Base-by-base conservation (phyloP, 2,888 invertebrate species). In the Zaprionus lineosus region DNA sequence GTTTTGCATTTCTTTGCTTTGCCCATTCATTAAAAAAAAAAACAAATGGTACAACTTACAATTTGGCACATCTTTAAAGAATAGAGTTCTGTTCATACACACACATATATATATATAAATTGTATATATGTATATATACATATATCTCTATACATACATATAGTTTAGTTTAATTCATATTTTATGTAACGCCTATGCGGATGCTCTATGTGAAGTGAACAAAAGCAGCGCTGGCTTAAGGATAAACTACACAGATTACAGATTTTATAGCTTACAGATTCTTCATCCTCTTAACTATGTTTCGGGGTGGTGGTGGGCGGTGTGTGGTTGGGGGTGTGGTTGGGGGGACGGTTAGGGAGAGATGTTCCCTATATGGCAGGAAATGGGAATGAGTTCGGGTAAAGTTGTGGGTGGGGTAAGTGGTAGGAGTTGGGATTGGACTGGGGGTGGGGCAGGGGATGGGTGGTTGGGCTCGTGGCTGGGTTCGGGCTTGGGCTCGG, bases 21-120 rank as follows among this genome's bases (percentile, higher is more conserved):
- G 74, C 19, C 74, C 81, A 81, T 74, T 77, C 63, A 73, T 79
- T 67, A 44, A 44, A 44, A 43, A 41, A n/a, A 74, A 77, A 84
- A 86, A 87, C 82, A 72, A 87, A 84, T 86, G 87, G 72, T 78
- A 84, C 86, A 87, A 87, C 88, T 86, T 89, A 89, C 88, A 89
- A 88, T 88, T 88, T 88, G 88, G 88, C 88, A 88, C 88, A 89
- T 88, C 83, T 75, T 85, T 78, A 75, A 79, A 84, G 85, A 78
- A 84, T 83, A 78, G 76, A 78, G 76, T 87, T 86, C 81, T 24
- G 2, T 24, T 7, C n/a, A 55, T 70, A 52, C 56, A 43, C 44
- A 26, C 47, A 41, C 29, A 33, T 47, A 55, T 58, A 69, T 78
- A 66, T 65, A 50, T 84, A 43, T 65, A 40, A 65, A 58, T 63